Evolutionary conservation across 2,113 vertebrate genomes (phyloP), one percentile per base, ranked within the genome.

Genomic region (Brachypodius melanocephalos): DNA sequence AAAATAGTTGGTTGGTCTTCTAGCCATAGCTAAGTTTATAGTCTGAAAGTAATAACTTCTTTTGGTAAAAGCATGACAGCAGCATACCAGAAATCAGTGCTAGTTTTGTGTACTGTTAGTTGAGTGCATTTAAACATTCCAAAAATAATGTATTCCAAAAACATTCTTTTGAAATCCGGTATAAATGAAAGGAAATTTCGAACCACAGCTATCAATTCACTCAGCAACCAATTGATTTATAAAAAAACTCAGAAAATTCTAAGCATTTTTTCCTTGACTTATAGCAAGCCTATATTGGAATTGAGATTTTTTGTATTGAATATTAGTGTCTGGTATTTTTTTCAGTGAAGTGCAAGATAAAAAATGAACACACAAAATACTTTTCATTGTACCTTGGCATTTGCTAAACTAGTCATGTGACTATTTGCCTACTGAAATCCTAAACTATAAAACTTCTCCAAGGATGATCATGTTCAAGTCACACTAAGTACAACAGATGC

Each of bases 301-400:
- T 55, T 72, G 80, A 92, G 85, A 69, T 76, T 96, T 96, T 97
- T 95, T 65, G 25, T 81, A 34, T 42, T 90, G 82, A 92, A 85
- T 89, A 65, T 81, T 82, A 48, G 52, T 36, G 63, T 85, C 59
- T 94, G 74, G 59, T 58, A 87, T 85, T 93, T 97, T 97, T 74
- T 81, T 77, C 26, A 91, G 45, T 26, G 32, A 92, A 93, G 45
- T 61, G 58, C 46, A 85, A 85, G 40, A 84, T 46, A 62, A 88
- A 80, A 92, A 61, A 46, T 3, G 1, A 63, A 17, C n/a, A 26
- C 17, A 28, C 5, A 5, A 85, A 66, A 45, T 51, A 34, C 58
- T 36, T 85, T 73, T 73, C 51, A 58, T 73, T 69, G 31, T 83
- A 49, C 19, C 34, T 85, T 79, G n/a, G 46, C 63, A 63, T 78